phyloP scores from a whole-genome alignment of 2,797 vertebrate genomes.

The Phoxinus dragarum region DNA sequence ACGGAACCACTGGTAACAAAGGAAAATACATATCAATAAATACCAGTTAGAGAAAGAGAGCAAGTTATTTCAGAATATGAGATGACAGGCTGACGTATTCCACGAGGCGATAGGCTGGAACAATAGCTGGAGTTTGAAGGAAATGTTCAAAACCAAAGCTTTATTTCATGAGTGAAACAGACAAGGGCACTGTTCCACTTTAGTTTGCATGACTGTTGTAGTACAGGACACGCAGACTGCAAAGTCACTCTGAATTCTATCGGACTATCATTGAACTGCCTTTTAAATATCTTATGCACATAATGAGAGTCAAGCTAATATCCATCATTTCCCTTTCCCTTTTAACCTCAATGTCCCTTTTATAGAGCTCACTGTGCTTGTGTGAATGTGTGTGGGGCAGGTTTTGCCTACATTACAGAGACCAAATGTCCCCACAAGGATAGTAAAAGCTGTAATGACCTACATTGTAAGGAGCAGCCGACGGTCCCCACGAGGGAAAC shows the following conservation, averaged over 20 bases:
- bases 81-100: conserved; percentile 30
- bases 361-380: conserved; percentile 15
- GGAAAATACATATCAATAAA: conserved; percentile 44
- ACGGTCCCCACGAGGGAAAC: neutral
- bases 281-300: conserved; percentile 42
- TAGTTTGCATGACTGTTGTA: conserved; percentile 15
- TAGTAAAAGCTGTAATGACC: conserved; percentile 30
- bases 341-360: conserved; percentile 36
- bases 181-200: neutral
- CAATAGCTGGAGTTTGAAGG: neutral
- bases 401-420: neutral
- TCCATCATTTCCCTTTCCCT: conserved; percentile 27
- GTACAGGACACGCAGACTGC: conserved; percentile 9
- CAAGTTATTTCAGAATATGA: conserved; percentile 43
- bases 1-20: conserved; percentile 41
- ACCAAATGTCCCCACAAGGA: conserved; percentile 26
- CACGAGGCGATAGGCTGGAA: neutral
- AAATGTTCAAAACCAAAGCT: conserved; percentile 10
- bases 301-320: conserved; percentile 41
- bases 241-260: conserved; percentile 39
- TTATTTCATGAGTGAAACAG: conserved; percentile 25
- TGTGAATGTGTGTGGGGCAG: conserved; percentile 13
- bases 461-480: conserved; percentile 1
- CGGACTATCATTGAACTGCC: conserved; percentile 20
- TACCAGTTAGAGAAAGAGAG: conserved; percentile 40